Conservation (phyloP, 2,797 vertebrate genomes). For the Rhinella marina region DNA sequence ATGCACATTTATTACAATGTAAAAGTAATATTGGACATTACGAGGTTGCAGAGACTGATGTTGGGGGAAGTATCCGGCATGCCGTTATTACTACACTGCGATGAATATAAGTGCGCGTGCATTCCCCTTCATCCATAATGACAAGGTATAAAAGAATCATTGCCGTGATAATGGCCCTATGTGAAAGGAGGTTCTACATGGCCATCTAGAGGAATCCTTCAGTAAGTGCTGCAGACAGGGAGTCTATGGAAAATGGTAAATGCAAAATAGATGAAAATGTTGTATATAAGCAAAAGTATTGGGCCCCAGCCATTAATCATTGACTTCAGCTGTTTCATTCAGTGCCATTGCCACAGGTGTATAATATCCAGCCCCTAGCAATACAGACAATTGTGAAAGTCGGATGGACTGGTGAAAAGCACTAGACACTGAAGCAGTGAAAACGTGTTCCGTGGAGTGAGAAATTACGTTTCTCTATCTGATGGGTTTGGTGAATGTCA, state of each 20-base stretch:
- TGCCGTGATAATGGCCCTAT: not conserved
- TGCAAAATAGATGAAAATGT: not conserved
- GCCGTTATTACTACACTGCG: not conserved
- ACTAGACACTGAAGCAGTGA: too few relatives aligned
- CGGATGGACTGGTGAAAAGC: too few relatives aligned
- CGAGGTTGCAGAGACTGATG: not conserved
- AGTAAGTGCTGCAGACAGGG: constrained; percentile 14
- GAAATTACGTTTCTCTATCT: too few relatives aligned
- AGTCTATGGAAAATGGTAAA: not conserved
- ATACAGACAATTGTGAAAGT: too few relatives aligned
- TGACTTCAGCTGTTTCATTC: too few relatives aligned
- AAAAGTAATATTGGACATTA: constrained; percentile 8
- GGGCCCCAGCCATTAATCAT: too few relatives aligned
- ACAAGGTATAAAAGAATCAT: not conserved
- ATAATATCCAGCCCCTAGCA: too few relatives aligned
- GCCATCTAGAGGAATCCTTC: constrained; percentile 77
- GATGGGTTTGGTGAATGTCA: too few relatives aligned
- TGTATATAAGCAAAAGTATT: too few relatives aligned
- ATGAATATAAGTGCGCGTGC: not conserved
- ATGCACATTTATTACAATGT: not conserved
- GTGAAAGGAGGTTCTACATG: constrained; percentile 72
- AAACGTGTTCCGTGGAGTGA: too few relatives aligned
- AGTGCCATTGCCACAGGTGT: too few relatives aligned
- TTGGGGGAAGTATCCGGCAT: not conserved
- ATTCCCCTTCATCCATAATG: not conserved